Evolutionary conservation across 1,140 invertebrate genomes (phyloP).

Genomic region (Agrilus planipennis): DNA sequence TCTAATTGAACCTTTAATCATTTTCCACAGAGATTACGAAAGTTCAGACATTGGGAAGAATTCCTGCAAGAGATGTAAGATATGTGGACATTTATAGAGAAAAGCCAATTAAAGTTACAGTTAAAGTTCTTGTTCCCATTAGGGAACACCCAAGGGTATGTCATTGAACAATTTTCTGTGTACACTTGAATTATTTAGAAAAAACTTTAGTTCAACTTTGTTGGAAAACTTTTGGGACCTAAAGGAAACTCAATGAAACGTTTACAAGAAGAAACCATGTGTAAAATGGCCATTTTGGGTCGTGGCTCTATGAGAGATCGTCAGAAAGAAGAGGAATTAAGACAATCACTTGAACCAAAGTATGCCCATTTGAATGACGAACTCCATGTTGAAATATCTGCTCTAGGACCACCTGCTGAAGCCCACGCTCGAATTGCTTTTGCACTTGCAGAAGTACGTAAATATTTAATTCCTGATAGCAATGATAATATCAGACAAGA

Average conservation of each 20-base stretch:
- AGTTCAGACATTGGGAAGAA: constrained; percentile 18
- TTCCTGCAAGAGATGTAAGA: constrained; percentile 16
- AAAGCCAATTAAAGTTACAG: constrained; percentile 68
- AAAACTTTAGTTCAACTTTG: constrained; percentile 77
- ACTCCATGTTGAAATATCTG: constrained; percentile 81
- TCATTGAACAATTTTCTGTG: constrained; percentile 1
- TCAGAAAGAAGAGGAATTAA: constrained; percentile 77
- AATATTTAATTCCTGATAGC: constrained; percentile 65
- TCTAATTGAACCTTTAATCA: not conserved
- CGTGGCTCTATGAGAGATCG: constrained; percentile 91
- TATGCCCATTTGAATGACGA: constrained; percentile 83
- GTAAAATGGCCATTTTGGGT: constrained; percentile 90
- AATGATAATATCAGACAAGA: constrained; percentile 78
- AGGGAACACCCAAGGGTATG: constrained; percentile 71
- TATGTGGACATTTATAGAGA: constrained; percentile 67
- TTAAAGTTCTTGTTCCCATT: constrained; percentile 67
- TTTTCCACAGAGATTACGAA: constrained; percentile 17
- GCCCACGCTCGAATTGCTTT: constrained; percentile 80
- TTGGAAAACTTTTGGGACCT: constrained; percentile 85
- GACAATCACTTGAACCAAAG: constrained; percentile 72
- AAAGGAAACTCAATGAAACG: constrained; percentile 88
- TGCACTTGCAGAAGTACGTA: constrained; percentile 65
- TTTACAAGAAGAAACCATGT: constrained; percentile 88
- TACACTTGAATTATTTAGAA: not conserved
- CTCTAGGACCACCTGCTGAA: constrained; percentile 72